Conservation (phyloP, 2,888 invertebrate species). For the Schizaphis graminum region DNA sequence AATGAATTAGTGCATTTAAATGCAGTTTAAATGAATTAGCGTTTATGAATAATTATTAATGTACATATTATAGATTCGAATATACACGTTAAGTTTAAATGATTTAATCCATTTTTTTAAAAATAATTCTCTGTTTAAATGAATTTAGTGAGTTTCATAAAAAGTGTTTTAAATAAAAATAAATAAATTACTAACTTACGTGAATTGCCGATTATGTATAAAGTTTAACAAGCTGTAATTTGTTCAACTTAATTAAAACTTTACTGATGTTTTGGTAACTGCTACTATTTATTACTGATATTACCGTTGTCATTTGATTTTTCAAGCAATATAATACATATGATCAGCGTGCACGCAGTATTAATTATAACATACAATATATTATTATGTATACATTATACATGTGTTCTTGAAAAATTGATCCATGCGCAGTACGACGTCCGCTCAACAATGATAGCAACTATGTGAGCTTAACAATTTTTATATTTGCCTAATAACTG, state of each 20-base stretch:
- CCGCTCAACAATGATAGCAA: background rate
- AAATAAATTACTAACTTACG: background rate
- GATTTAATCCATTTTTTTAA: no score
- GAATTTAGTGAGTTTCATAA: background rate
- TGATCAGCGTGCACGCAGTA: background rate
- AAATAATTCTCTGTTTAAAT: no score
- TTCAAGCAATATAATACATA: background rate
- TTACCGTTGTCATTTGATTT: background rate
- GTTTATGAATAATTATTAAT: background rate
- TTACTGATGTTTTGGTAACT: background rate
- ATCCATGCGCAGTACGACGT: background rate
- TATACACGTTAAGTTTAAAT: background rate
- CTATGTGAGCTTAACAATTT: background rate
- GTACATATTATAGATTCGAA: background rate
- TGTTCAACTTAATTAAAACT: background rate
- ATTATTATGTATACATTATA: background rate
- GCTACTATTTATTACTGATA: background rate
- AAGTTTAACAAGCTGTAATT: background rate
- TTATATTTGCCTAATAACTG: conserved; percentile 21
- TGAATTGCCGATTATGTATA: background rate
- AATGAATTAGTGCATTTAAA: no score
- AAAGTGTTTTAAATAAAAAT: background rate
- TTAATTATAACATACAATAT: background rate
- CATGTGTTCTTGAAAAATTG: background rate
- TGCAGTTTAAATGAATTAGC: no score